Evolutionary conservation across 2,113 vertebrate species (phyloP), one percentile per base, ranked within the genome.

Genomic region (Poecilia latipinna): DNA sequence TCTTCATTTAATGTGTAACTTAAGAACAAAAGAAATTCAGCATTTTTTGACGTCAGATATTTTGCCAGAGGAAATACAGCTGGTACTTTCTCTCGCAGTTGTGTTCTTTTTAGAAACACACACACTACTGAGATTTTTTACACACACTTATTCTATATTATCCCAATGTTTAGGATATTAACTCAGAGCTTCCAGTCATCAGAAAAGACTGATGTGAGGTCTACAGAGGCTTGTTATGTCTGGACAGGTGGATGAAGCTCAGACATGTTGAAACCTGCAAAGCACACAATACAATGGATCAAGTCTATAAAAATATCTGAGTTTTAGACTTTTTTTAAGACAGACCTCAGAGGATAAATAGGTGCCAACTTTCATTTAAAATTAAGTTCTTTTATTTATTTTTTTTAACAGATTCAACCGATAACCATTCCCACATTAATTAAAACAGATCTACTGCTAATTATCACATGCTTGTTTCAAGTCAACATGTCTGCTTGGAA

Each of bases 1-100:
- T 76, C 35, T 65, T 78, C 72, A 71, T 39, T 35, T 61, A 73
- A 65, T 28, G 33, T 68, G 44, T 4, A 33, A 29, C 11, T 3
- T 22, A 0, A 22, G 3, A 54, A 51, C 15, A 15, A 42, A 42
- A 42, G 29, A 42, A 57, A 78, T 61, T 33, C 71, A 48, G 44
- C 54, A 42, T 48, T 12, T 11, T 74, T 54, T 73, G 31, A 70
- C 12, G 6, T 29, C 66, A 3, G 11, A 2, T 39, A 48, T 67
- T 78, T 70, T 42, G 64, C 33, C 44, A 31, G 26, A 39, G 33
- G 13, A n/a, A 61, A 35, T 29, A 17, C 63, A 61, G 63, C 15
- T 26, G 3, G 1, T 48, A 42, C 19, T 62, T 48, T 44, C 15
- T 54, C 39, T 60, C 33, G 32, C 17, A 29, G 19, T n/a, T 67